phyloP scores from a whole-genome alignment of 2,113 vertebrate genomes.

The Gallinago media region DNA sequence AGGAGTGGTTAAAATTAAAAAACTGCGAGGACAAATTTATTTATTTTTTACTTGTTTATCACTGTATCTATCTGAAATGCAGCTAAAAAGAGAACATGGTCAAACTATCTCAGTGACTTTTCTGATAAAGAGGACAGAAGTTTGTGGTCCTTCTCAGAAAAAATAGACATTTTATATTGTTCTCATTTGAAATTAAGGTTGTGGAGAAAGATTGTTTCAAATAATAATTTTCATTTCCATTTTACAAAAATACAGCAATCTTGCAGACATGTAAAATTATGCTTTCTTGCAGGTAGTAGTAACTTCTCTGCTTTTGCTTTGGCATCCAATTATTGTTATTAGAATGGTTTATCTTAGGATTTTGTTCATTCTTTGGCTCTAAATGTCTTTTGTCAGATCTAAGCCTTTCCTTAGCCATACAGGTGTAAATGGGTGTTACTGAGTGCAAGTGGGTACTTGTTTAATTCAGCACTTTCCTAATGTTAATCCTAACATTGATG shows the following conservation, averaged over 20 bases:
- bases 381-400: slow-evolving; percentile 18
- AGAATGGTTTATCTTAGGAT: neutral
- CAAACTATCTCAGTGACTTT: neutral
- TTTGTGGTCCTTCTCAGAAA: neutral
- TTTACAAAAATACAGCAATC: neutral
- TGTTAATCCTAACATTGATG: slow-evolving; percentile 52
- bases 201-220: neutral
- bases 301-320: neutral
- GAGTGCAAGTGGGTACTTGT: slow-evolving; percentile 54
- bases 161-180: neutral
- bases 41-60: neutral
- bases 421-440: slow-evolving; percentile 23
- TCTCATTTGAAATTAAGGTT: neutral
- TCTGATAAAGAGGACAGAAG: neutral
- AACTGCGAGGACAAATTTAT: neutral
- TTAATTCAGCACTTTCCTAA: slow-evolving; percentile 36
- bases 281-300: neutral
- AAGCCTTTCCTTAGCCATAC: neutral
- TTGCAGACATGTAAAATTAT: neutral
- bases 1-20: neutral
- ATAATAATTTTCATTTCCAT: neutral
- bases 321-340: slow-evolving; percentile 5
- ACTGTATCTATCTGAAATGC: neutral
- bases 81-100: neutral
- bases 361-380: slow-evolving; percentile 33